Percentiles rank a stretch among this genome's conserved stretches.
phyloP scores from a whole-genome alignment of 2,888 invertebrate genomes.

The Calameuta filiformis region DNA sequence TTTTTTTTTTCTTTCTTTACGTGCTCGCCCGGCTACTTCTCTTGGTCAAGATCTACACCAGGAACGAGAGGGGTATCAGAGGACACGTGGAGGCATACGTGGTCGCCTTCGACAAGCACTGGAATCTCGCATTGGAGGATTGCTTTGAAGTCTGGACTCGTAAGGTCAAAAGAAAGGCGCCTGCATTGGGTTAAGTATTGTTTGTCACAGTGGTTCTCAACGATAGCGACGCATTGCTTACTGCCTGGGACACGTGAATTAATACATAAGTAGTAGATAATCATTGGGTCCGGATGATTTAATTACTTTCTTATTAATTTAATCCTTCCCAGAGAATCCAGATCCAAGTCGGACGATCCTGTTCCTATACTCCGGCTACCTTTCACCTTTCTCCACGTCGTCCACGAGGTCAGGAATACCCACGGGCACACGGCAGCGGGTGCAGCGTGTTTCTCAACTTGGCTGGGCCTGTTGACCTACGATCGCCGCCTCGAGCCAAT shows the following conservation, averaged over 20 bases:
- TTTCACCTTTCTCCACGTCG: background rate
- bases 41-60: constrained; percentile 75
- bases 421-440: background rate
- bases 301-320: background rate
- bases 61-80: constrained; percentile 77
- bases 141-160: constrained; percentile 85
- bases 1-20: background rate
- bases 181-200: constrained; percentile 70
- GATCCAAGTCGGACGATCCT: background rate
- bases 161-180: constrained; percentile 72
- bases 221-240: background rate
- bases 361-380: background rate
- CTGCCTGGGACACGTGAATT: background rate
- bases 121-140: constrained; percentile 88
- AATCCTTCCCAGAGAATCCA: background rate
- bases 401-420: background rate
- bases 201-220: background rate
- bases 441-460: background rate
- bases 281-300: background rate
- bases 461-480: background rate
- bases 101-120: constrained; percentile 92
- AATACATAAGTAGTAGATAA: background rate
- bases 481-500: background rate
- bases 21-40: constrained; percentile 6
- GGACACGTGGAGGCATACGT: constrained; percentile 84